A percentile compares a stretch with the other conserved stretches of the same genome.
These are phyloP conservation scores for Molothrus ater DNA, from an alignment of 2,797 vertebrate species.

Conservation along the genomic window DNA sequence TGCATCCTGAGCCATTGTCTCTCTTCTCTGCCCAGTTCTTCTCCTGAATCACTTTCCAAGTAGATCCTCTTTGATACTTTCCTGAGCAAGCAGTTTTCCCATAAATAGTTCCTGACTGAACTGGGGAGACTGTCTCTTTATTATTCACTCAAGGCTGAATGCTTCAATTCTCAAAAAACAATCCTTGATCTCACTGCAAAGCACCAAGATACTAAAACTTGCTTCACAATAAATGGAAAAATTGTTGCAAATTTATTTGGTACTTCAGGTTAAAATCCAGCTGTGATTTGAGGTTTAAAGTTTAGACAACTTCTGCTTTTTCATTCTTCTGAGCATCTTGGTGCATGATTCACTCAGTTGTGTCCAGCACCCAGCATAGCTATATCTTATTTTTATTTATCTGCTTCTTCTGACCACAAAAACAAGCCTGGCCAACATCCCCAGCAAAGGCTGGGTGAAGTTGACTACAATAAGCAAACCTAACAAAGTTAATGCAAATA, in stretches of 20 bases:
- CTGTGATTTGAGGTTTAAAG: background rate
- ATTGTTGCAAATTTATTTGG: background rate
- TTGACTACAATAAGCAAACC: background rate
- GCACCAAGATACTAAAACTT: background rate
- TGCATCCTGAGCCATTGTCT: background rate
- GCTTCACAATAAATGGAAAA: background rate
- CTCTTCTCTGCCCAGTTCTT: background rate
- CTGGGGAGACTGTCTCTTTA: background rate
- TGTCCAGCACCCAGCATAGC: background rate
- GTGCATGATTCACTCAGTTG: background rate
- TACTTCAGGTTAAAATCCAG: background rate
- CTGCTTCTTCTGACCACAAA: background rate
- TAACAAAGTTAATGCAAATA: background rate
- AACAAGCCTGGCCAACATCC: background rate
- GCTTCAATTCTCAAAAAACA: background rate
- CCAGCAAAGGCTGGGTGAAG: background rate
- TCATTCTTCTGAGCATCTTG: background rate
- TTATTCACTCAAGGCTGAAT: background rate
- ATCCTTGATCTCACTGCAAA: background rate
- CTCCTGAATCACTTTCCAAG: background rate
- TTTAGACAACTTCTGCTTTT: background rate
- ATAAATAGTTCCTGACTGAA: background rate
- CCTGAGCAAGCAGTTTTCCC: background rate
- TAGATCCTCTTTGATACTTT: background rate
- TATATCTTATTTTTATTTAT: background rate